Conservation (phyloP, 1,140 invertebrate species). For the Ceratosolen solmsi region DNA sequence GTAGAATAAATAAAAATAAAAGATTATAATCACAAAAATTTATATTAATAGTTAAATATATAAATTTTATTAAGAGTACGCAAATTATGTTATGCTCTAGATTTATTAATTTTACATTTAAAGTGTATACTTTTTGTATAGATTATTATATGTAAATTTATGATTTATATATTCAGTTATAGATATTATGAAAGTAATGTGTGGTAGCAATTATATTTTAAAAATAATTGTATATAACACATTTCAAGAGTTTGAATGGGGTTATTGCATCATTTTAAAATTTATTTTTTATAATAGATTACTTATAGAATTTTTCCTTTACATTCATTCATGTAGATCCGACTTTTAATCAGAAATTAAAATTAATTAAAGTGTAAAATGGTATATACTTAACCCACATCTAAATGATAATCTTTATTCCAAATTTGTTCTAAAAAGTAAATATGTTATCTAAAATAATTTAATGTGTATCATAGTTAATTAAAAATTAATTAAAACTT, state of each 20-base stretch:
- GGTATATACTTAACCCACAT: neutral
- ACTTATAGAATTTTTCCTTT: no score
- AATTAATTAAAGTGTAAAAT: neutral
- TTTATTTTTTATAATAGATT: no score
- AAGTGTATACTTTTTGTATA: neutral
- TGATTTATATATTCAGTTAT: neutral
- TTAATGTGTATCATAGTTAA: no score
- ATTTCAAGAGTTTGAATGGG: neutral
- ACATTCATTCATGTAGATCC: no score
- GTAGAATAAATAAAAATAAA: conserved; percentile 12
- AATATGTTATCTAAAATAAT: no score
- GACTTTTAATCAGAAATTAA: no score
- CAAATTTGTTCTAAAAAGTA: no score
- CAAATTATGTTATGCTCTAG: neutral
- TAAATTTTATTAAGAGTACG: conserved; percentile 3
- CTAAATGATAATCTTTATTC: no score
- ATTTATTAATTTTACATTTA: conserved; percentile 13
- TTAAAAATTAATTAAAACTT: no score
- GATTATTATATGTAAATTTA: conserved; percentile 25
- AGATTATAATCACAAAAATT: neutral
- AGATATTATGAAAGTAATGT: neutral
- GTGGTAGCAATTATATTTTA: neutral
- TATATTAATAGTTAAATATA: neutral
- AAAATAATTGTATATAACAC: neutral
- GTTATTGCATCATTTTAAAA: no score